Evolutionary conservation across 2,113 vertebrate genomes (phyloP), one percentile per base, ranked within the genome.

Genomic region (Phaethornis superciliosus): DNA sequence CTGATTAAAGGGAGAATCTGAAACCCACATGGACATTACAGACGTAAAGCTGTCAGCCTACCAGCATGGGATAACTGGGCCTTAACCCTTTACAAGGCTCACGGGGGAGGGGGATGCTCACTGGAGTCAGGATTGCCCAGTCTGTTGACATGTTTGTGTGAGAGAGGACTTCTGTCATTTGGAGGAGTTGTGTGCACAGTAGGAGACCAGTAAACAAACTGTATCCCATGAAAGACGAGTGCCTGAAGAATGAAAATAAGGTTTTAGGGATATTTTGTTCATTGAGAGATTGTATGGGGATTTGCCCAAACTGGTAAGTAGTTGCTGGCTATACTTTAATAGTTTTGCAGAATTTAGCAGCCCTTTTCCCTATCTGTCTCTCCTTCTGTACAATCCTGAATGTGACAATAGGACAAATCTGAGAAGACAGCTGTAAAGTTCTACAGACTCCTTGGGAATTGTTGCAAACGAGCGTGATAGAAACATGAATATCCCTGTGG

Each of bases 11-110:
- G 21, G 78, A 96, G 91, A 93, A 40, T 86, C 91, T 91, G 84
- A 96, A 95, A 93, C 88, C 68, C 56, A 63, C 91, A 88, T 86
- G 94, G 84, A 93, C 71, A 42, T 90, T 85, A 72, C 47, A 93
- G 94, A 96, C 91, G 93, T 95, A 96, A 97, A 97, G 76, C 91
- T 97, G 84, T 96, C 95, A 91, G 85, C 93, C 93, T 86, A 96
- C 79, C 72, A 95, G 88, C 58, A 0, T 95, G 89, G 51, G 72
- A 93, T 89, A 95, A 92, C 91, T 72, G 90, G 85, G 77, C 77
- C 58, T 96, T 97, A 97, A 96, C 94, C 69, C 94, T 89, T 96
- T 89, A 42, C 33, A 65, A 81, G 69, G 58, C 86, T 87, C 5
- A 40, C 15, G 49, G 58, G 76, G 64, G 85, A 88, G 64, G 68